phyloP scores from a whole-genome alignment of 2,797 vertebrate species.

The Uromys caudimaculatus region DNA sequence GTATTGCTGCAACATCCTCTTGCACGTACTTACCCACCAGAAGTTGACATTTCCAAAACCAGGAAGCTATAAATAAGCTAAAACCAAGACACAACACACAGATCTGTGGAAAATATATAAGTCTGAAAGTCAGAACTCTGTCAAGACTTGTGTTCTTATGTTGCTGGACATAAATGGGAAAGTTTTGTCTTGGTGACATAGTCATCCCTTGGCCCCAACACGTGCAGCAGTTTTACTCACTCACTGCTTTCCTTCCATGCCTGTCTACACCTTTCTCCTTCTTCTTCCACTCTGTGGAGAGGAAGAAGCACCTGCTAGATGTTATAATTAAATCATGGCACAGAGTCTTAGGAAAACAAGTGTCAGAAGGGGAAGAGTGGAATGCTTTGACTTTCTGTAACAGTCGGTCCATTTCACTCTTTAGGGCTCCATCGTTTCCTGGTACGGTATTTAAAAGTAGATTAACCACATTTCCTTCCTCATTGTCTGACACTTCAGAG shows the following conservation, averaged over 20 bases:
- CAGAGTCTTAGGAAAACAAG: not conserved
- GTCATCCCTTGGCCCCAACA: not conserved
- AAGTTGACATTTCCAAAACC: constrained; percentile 7
- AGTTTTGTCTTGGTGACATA: not conserved
- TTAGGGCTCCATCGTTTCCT: not conserved
- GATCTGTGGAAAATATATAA: not conserved
- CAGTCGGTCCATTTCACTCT: not conserved
- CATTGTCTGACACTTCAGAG: not conserved
- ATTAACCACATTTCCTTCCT: not conserved
- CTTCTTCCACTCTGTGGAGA: not conserved
- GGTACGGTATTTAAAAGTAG: not conserved
- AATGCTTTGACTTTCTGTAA: not conserved
- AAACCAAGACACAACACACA: no score
- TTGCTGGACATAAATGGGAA: not conserved
- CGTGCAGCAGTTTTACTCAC: not conserved
- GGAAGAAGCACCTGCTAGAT: not conserved
- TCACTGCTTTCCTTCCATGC: not conserved
- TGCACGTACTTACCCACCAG: not conserved
- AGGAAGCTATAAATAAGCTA: not conserved
- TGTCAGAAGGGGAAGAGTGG: not conserved
- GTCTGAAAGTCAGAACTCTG: not conserved
- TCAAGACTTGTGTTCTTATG: not conserved
- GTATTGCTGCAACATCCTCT: not conserved
- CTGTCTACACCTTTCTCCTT: not conserved
- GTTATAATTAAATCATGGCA: not conserved